A percentile compares a stretch with the other conserved stretches of the same genome.
phyloP scores from a whole-genome alignment of 1,140 invertebrate genomes.

The Drosophila cardini region DNA sequence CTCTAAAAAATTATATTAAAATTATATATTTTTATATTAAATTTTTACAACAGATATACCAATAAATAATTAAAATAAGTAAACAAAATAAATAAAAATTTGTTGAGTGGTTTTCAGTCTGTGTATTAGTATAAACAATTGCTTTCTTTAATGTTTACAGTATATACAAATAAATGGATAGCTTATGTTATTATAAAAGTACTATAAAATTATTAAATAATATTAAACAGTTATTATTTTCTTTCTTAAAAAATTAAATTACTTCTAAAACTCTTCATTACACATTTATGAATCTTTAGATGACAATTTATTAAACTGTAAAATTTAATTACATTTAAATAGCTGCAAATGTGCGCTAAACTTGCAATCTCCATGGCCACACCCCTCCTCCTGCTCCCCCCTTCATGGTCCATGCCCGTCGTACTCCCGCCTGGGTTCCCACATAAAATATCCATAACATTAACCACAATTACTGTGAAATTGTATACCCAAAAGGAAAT shows the following conservation, averaged over 20 bases:
- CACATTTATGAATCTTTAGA: background rate
- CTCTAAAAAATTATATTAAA: no score
- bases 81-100: no score
- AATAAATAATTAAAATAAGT: no score
- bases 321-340: slow-evolving; percentile 6
- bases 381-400: background rate
- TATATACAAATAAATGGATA: no score
- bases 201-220: no score
- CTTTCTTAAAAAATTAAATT: background rate
- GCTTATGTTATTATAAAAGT: no score
- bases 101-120: no score
- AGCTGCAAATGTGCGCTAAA: background rate
- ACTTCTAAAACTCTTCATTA: background rate
- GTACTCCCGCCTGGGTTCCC: slow-evolving; percentile 43
- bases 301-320: background rate
- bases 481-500: slow-evolving; percentile 49
- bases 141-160: background rate
- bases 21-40: no score
- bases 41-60: no score
- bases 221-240: no score
- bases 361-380: background rate
- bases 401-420: background rate
- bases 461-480: slow-evolving; percentile 77
- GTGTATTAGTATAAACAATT: background rate
- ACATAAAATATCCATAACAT: slow-evolving; percentile 80